phyloP scores from a whole-genome alignment of 2,797 vertebrate genomes.

The Hoplostethus mediterraneus region DNA sequence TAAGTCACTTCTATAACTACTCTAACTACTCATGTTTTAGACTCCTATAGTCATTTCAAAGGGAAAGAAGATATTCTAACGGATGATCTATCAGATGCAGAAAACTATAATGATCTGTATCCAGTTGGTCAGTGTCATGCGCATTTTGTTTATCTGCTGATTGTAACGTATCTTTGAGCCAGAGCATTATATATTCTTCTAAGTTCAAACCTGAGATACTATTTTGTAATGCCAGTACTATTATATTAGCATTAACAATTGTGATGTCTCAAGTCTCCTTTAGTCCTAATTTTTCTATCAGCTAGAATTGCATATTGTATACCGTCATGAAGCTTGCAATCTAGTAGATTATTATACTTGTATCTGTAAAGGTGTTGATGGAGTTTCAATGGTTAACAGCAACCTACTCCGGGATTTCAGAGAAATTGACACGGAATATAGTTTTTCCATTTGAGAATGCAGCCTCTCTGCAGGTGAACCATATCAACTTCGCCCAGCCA shows the following conservation, averaged over 20 bases:
- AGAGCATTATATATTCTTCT: no score
- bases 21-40: conserved; percentile 46
- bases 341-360: background rate
- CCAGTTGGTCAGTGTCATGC: background rate
- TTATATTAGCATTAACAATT: background rate
- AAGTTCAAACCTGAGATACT: background rate
- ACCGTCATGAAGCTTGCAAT: background rate
- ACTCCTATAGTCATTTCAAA: background rate
- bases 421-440: background rate
- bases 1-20: background rate
- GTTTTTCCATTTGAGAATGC: background rate
- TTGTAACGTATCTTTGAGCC: no score
- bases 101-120: background rate
- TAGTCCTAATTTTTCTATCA: background rate
- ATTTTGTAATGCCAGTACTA: background rate
- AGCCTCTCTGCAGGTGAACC: conserved; percentile 4
- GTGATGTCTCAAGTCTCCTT: background rate
- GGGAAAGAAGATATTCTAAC: background rate
- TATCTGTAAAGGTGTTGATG: background rate
- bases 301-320: background rate
- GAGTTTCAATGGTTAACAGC: background rate
- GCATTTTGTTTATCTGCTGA: no score
- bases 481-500: background rate
- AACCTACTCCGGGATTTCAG: background rate
- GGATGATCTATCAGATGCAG: background rate